These are phyloP conservation scores for Chymomyza amoena DNA, from an alignment of 2,888 invertebrate genomes.

Conservation along the genomic window DNA sequence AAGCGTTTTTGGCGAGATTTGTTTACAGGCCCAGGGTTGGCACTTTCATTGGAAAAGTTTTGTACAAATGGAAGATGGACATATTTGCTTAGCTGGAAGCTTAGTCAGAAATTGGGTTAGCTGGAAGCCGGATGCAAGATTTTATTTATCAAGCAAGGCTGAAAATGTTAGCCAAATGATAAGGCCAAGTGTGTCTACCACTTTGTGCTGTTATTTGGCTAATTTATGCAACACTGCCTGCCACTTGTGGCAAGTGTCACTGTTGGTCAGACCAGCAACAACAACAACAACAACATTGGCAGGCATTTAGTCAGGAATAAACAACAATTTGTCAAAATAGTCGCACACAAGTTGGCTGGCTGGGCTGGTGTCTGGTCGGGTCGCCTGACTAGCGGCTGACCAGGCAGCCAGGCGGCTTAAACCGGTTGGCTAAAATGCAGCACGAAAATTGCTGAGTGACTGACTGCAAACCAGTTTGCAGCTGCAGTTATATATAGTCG, in stretches of 20 bases:
- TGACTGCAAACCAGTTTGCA: conserved; percentile 60
- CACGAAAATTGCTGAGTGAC: neutral
- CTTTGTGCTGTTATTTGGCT: conserved; percentile 16
- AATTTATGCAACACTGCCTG: conserved; percentile 40
- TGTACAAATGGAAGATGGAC: conserved; percentile 9
- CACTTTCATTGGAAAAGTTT: conserved; percentile 62
- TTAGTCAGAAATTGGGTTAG: conserved; percentile 27
- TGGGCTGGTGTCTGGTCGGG: neutral
- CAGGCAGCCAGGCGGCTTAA: conserved; percentile 2
- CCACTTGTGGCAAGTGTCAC: conserved; percentile 41
- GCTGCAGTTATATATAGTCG: conserved; percentile 32
- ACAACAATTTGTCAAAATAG: conserved; percentile 33
- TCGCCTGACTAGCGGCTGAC: neutral
- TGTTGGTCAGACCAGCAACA: conserved; percentile 16
- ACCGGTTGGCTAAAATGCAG: conserved; percentile 39
- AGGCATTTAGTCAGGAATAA: conserved; percentile 62
- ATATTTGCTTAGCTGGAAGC: conserved; percentile 23
- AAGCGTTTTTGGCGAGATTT: conserved; percentile 15
- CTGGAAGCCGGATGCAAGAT: neutral
- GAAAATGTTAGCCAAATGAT: neutral
- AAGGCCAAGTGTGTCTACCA: neutral
- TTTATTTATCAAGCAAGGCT: neutral
- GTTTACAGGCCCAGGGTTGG: neutral
- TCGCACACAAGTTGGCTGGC: conserved; percentile 5
- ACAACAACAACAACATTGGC: conserved; percentile 18